Percentiles rank a stretch among this genome's conserved stretches.
phyloP scores from a whole-genome alignment of 2,113 vertebrate species.

The Parotia lawesii region DNA sequence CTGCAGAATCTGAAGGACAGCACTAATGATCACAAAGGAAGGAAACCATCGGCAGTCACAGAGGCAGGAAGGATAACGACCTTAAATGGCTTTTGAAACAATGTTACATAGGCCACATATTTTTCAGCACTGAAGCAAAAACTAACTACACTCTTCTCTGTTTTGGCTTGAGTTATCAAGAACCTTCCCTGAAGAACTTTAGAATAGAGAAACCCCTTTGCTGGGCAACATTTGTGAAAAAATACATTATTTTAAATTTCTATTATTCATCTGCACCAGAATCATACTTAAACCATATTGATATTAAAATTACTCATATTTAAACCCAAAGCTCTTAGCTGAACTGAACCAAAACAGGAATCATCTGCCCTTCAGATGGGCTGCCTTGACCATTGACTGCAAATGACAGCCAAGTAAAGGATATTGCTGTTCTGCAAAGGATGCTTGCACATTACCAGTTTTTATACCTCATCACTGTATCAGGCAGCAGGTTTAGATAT shows the following conservation, averaged over 20 bases:
- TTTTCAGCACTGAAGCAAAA: neutral
- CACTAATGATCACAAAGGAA: neutral
- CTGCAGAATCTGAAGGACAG: neutral
- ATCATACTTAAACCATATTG: neutral
- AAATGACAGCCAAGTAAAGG: neutral
- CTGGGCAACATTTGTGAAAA: neutral
- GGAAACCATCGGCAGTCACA: neutral
- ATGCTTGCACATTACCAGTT: neutral
- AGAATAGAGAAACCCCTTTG: neutral
- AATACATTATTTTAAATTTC: neutral
- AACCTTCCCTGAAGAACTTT: neutral
- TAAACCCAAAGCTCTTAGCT: neutral
- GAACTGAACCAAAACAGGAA: neutral
- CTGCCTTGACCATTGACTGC: neutral
- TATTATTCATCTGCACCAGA: neutral
- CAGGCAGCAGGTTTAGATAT: neutral
- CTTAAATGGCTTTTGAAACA: neutral
- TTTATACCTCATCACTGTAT: neutral
- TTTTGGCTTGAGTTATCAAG: neutral
- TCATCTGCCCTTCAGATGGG: neutral
- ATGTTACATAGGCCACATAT: neutral
- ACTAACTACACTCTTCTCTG: neutral
- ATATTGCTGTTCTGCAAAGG: neutral
- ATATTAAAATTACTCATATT: neutral
- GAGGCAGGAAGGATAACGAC: neutral